Base-by-base conservation (phyloP, 2,113 vertebrate species). In the Tamias sibiricus region DNA sequence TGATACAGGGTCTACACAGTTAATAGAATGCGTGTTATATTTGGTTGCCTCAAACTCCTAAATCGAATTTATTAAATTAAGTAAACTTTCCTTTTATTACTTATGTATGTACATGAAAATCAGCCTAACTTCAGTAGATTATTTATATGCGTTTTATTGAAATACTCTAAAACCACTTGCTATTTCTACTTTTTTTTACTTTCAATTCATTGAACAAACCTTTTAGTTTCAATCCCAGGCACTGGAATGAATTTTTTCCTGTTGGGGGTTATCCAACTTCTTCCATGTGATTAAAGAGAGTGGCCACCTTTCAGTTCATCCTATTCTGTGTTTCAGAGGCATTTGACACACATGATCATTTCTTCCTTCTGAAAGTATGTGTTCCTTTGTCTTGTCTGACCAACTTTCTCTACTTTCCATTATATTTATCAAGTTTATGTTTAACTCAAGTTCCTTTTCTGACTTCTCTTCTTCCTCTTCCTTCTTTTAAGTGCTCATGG, bases 131-230 rank as follows among this genome's bases (percentile, higher is more conserved):
- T 62, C 2, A 71, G 12, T 8, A 47, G 14, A 64, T 44, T 26
- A 3, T 79, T 72, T 69, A 26, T 74, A 24, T 68, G n/a, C 24
- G 90, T 77, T 79, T 69, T 75, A 89, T 10, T 91, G 83, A 88
- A 93, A 87, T 88, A 72, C 94, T 85, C 13, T 37, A 52, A 92
- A 94, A 68, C 28, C 9, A 81, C 6, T 94, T 87, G 71, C 4
- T 81, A 49, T 62, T 90, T 68, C 8, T 52, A 22, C 35, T 59
- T 94, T 11, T 94, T 11, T 90, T 90, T 87, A 37, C 8, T 95
- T 89, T 4, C 40, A 8, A 92, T 89, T 87, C 44, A 64, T 8
- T 74, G 10, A 49, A 30, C 4, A 80, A 62, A 77, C 52, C 14
- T 9, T 59, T 89, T 96, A 86, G 89, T 85, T 93, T 82, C 35